Evolutionary conservation across 2,113 vertebrate species (phyloP), one percentile per base, ranked within the genome.

Genomic region (Phalacrocorax aristotelis): DNA sequence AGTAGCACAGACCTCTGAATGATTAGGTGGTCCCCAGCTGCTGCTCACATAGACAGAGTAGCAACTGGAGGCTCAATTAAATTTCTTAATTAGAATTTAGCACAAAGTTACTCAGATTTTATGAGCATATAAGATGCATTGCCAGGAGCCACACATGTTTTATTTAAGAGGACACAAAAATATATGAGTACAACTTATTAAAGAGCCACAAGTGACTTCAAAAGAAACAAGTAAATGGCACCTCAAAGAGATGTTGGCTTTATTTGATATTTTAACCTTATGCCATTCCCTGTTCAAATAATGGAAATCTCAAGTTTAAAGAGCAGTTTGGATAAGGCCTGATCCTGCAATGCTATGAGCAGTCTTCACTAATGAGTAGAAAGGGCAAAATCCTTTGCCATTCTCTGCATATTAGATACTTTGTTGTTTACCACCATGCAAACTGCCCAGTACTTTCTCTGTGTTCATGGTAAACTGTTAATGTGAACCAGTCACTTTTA

Each of bases 41-140:
- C 58, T 87, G 70, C 64, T 96, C 62, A 93, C 85, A 93, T 65
- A 90, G 55, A 86, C 88, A 95, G 89, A 89, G 94, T 95, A 97
- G 95, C 90, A 98, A 96, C 92, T 49, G 80, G 72, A 95, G 87
- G 68, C 36, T 94, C 60, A 93, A 93, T 95, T 97, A 93, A 94
- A 94, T 75, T 86, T 93, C 58, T 92, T 95, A 97, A 92, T 93
- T 95, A 94, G 82, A 96, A 60, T 84, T 97, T 81, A 96, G 55
- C 66, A 72, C 44, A 62, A 89, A 61, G 55, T 93, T 75, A 48
- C 52, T 87, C 61, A 72, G 69, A 77, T 94, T 92, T 97, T 95
- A 86, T 68, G 95, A 97, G 52, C 16, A 9, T 49, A n/a, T 58
- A 82, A 89, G 44, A 64, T 89, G 38, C 86, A 62, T 90, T 94